Percentiles rank a stretch among this genome's conserved stretches.
Conservation (phyloP, 2,797 vertebrate genomes). For the Muraenolepis orangiensis region DNA sequence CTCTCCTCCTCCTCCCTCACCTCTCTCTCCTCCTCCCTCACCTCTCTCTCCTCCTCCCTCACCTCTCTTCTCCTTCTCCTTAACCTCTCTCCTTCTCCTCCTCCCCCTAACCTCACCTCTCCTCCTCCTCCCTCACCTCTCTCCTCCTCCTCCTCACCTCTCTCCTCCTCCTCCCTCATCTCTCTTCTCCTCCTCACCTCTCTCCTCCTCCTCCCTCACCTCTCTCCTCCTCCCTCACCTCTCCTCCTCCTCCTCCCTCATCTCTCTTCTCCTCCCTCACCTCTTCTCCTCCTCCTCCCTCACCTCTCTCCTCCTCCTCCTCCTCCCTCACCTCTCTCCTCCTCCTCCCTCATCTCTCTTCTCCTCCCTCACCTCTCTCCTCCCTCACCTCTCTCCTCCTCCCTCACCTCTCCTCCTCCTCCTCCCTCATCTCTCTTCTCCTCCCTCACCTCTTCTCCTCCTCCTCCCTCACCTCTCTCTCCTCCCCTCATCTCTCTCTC, state of each 20-base stretch:
- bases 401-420: too few species aligned
- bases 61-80: conserved; percentile 5
- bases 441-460: too few species aligned
- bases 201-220: background rate
- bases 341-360: too few species aligned
- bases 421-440: too few species aligned
- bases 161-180: conserved; percentile 35
- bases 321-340: too few species aligned
- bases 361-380: too few species aligned
- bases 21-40: conserved; percentile 41
- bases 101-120: background rate
- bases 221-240: background rate
- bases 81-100: background rate
- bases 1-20: conserved; percentile 38
- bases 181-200: conserved; percentile 19
- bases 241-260: background rate
- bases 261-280: background rate
- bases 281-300: too few species aligned
- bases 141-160: conserved; percentile 45
- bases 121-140: conserved; percentile 40
- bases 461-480: too few species aligned
- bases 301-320: too few species aligned
- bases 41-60: conserved; percentile 44
- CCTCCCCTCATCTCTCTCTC: too few species aligned
- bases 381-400: too few species aligned